Base-by-base conservation (phyloP, 2,113 vertebrate species). In the Colistium nudipinnis region DNA sequence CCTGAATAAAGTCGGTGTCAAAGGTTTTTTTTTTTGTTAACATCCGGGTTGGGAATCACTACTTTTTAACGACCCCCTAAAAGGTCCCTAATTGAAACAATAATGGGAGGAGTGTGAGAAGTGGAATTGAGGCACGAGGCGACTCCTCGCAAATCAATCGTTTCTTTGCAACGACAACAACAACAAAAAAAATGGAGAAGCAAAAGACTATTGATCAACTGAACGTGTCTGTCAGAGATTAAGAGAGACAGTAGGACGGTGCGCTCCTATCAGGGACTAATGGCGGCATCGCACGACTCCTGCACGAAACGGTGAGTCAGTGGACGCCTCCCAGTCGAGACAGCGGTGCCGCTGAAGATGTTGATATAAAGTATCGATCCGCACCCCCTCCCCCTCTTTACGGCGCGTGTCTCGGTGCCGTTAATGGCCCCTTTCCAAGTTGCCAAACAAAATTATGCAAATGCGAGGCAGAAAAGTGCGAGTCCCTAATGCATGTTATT, bases 381-480 rank as follows among this genome's bases (percentile, higher is more conserved):
- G 19, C 53, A n/a, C 56, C 70, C 61, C 11, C 22, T 51, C 51
- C 49, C 48, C 13, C 57, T 57, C 81, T 80, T 76, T 79, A 74
- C 84, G 83, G 65, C 79, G 74, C 62, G 65, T 35, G 59, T 62
- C 79, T 79, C 52, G 20, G 56, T 70, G 67, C 78, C 76, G 87
- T 87, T 89, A 86, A 91, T 86, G 85, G 88, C 84, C 75, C 64
- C 86, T 88, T 89, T 81, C 81, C 83, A 78, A 82, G 78, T 86
- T 91, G 88, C 87, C 88, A 89, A 90, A 91, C 84, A 88, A 87
- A 91, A 90, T 91, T 90, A 92, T 90, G 89, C 75, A 91, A 91
- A 92, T 89, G 71, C 1, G 0, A 74, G 57, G 66, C 63, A 80
- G 66, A 84, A 87, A 87, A 74, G 78, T 74, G 70, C 60, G 81